A percentile compares a stretch with the other conserved stretches of the same genome.
Evolutionary conservation across 2,888 invertebrate species (phyloP).

Genomic region (Macrosoma leucophasiata): DNA sequence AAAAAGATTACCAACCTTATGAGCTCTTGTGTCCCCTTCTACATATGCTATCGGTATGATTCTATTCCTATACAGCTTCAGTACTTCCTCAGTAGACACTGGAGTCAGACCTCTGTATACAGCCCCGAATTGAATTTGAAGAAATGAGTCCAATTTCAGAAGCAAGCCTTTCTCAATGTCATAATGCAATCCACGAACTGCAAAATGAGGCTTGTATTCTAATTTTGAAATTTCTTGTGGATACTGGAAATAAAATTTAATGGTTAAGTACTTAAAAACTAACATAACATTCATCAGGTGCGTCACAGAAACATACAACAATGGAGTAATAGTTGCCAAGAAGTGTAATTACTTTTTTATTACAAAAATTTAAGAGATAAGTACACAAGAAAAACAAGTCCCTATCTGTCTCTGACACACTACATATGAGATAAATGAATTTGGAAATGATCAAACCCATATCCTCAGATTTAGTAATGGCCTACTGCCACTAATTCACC

Average conservation of each 20-base stretch:
- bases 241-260: constrained; percentile 78
- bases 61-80: constrained; percentile 88
- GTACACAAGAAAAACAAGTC: no score
- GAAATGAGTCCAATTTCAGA: constrained; percentile 95
- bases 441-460: no score
- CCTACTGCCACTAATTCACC: no score
- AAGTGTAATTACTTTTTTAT: no score
- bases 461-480: no score
- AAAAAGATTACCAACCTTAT: constrained; percentile 76
- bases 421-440: no score
- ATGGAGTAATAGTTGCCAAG: no score
- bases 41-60: constrained; percentile 92
- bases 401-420: no score
- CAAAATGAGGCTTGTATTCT: constrained; percentile 94
- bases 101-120: constrained; percentile 92
- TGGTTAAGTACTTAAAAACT: no score
- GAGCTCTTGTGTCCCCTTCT: constrained; percentile 83
- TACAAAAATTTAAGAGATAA: no score
- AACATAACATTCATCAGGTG: no score
- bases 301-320: no score
- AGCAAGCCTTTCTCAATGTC: constrained; percentile 96
- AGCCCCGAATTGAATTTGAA: constrained; percentile 96
- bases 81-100: constrained; percentile 89
- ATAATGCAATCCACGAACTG: constrained; percentile 97
- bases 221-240: constrained; percentile 87